A percentile compares a stretch with the other conserved stretches of the same genome.
phyloP scores from a whole-genome alignment of 2,113 vertebrate genomes.

The Equus przewalskii region DNA sequence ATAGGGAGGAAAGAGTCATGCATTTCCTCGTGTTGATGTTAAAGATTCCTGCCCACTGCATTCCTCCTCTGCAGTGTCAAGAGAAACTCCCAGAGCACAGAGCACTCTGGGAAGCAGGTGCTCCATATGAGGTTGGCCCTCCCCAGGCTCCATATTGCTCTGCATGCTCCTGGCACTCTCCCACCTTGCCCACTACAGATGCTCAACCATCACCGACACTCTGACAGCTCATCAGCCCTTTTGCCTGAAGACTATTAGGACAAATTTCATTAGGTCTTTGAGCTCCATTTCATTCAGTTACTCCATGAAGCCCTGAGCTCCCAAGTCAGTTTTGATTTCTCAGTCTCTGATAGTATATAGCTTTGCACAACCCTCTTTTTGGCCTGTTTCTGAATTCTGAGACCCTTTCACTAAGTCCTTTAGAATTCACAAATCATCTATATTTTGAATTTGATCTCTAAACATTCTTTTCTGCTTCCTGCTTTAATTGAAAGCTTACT shows the following conservation, averaged over 20 bases:
- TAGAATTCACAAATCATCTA: neutral
- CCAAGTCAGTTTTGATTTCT: neutral
- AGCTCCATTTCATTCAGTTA: neutral
- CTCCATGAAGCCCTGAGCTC: accelerated
- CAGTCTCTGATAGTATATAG: neutral
- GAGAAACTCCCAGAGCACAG: neutral
- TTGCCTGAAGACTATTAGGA: neutral
- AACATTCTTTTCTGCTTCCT: neutral
- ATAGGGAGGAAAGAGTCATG: neutral
- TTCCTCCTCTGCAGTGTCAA: neutral
- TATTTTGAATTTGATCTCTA: neutral
- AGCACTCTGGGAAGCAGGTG: neutral
- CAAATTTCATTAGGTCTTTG: neutral
- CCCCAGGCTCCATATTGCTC: neutral
- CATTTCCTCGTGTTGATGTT: neutral
- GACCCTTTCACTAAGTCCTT: neutral
- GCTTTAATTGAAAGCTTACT: neutral
- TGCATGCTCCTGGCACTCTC: no score
- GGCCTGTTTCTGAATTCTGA: neutral
- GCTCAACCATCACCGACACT: neutral
- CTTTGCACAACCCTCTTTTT: neutral
- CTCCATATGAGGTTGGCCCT: neutral
- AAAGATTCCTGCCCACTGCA: neutral
- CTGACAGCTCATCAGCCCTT: accelerated
- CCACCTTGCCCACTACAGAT: neutral